Evolutionary conservation across 2,113 vertebrate species (phyloP).

Genomic region (Thryonomys swinderianus): DNA sequence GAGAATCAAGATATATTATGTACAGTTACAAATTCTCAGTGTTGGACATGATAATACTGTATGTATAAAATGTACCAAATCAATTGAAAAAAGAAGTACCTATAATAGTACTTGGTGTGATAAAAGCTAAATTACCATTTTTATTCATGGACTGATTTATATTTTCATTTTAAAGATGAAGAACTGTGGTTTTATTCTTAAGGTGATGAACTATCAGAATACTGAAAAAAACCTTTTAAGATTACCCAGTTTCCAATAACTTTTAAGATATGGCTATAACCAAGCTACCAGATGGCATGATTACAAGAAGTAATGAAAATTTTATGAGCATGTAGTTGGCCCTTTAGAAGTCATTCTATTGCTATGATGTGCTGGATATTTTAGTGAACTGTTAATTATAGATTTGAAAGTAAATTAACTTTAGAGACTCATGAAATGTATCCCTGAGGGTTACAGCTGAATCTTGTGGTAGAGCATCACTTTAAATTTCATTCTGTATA

Average conservation of each 20-base stretch:
- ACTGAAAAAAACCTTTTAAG: not conserved
- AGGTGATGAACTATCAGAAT: constrained; percentile 30
- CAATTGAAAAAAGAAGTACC: not conserved
- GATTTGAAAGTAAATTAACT: constrained; percentile 79
- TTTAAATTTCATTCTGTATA: constrained; percentile 55
- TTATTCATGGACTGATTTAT: not conserved
- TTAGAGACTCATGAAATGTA: constrained; percentile 66
- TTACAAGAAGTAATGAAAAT: constrained; percentile 75
- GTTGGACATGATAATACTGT: no score
- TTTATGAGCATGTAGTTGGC: constrained; percentile 75
- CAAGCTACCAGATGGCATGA: constrained; percentile 73
- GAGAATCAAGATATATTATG: no score
- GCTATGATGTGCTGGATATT: constrained; percentile 60
- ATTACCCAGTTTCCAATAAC: not conserved
- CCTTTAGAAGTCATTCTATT: constrained; percentile 67
- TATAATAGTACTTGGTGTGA: not conserved
- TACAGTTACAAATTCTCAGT: no score
- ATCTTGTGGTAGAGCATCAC: constrained; percentile 15
- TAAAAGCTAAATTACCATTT: constrained; percentile 5
- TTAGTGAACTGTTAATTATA: constrained; percentile 75
- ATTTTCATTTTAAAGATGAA: not conserved
- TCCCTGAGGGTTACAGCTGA: constrained; percentile 44
- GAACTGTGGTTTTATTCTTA: not conserved
- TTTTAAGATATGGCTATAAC: constrained; percentile 65
- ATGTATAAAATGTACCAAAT: no score